phyloP scores from a whole-genome alignment of 1,140 invertebrate species.

The Dreissena polymorpha region DNA sequence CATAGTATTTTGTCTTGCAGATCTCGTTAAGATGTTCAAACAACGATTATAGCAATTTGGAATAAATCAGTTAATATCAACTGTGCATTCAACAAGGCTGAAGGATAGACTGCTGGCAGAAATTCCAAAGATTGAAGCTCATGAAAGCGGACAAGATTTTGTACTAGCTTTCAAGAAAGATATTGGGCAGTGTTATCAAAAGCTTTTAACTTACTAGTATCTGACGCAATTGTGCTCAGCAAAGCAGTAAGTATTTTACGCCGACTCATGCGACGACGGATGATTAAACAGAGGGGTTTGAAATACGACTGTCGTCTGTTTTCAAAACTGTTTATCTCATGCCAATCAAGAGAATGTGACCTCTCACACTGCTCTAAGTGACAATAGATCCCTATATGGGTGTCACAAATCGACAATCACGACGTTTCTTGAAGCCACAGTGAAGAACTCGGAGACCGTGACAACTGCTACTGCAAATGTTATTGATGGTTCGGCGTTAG shows the following conservation, averaged over 20 bases:
- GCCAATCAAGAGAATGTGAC: too few relatives aligned
- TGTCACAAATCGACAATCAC: too few relatives aligned
- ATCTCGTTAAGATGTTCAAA: conserved; percentile 42
- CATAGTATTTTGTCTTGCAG: conserved; percentile 30
- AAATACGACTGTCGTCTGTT: conserved; percentile 60
- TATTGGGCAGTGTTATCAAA: too few relatives aligned
- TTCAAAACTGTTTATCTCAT: too few relatives aligned
- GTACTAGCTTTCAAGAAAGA: conserved; percentile 45
- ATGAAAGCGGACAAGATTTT: conserved; percentile 43
- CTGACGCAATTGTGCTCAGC: conserved; percentile 42
- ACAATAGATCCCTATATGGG: too few relatives aligned
- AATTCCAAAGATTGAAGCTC: conserved; percentile 41
- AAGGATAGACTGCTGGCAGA: conserved; percentile 24
- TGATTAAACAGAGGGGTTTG: too few relatives aligned
- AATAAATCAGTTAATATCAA: too few relatives aligned
- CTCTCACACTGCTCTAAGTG: too few relatives aligned
- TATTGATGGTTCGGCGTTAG: too few relatives aligned
- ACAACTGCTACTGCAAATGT: too few relatives aligned
- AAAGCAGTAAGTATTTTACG: conserved; percentile 54
- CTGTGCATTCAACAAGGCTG: neutral
- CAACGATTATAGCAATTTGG: conserved; percentile 39
- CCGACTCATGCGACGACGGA: conserved; percentile 49
- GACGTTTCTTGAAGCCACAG: too few relatives aligned
- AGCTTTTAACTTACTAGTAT: conserved; percentile 34
- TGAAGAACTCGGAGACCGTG: too few relatives aligned